phyloP scores from a whole-genome alignment of 2,113 vertebrate genomes.

The Catagonus wagneri region DNA sequence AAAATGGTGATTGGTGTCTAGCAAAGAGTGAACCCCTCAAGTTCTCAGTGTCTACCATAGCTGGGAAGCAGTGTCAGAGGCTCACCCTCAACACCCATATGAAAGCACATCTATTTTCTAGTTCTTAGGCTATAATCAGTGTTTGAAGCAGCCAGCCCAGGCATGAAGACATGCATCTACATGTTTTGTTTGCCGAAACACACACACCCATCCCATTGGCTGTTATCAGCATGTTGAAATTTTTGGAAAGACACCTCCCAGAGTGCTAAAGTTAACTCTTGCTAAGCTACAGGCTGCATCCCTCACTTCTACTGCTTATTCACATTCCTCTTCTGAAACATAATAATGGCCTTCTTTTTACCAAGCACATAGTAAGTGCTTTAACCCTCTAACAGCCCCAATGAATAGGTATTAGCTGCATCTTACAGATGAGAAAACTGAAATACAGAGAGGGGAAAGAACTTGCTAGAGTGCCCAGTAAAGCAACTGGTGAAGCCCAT shows the following conservation, averaged over 20 bases:
- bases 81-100: background rate
- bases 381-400: background rate
- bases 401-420: background rate
- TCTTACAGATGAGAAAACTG: constrained; percentile 28
- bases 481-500: background rate
- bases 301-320: background rate
- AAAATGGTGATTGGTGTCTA: background rate
- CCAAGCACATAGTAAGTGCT: background rate
- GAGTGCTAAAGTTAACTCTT: constrained; percentile 62
- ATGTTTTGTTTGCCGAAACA: constrained; percentile 66
- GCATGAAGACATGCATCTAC: constrained; percentile 69
- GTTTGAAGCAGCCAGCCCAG: constrained; percentile 51
- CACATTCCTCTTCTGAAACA: constrained; percentile 40
- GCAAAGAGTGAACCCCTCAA: constrained; percentile 1
- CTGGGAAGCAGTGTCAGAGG: constrained; percentile 16
- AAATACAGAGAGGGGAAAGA: constrained; percentile 18
- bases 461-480: background rate
- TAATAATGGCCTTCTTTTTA: background rate
- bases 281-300: background rate
- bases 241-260: constrained; percentile 38
- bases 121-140: constrained; percentile 52
- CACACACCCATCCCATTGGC: constrained; percentile 24
- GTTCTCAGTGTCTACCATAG: constrained; percentile 26
- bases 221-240: constrained; percentile 59
- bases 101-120: constrained; percentile 64